phyloP scores from a whole-genome alignment of 92 coral and sea anemone genomes.

The Phenganax stokvisi region DNA sequence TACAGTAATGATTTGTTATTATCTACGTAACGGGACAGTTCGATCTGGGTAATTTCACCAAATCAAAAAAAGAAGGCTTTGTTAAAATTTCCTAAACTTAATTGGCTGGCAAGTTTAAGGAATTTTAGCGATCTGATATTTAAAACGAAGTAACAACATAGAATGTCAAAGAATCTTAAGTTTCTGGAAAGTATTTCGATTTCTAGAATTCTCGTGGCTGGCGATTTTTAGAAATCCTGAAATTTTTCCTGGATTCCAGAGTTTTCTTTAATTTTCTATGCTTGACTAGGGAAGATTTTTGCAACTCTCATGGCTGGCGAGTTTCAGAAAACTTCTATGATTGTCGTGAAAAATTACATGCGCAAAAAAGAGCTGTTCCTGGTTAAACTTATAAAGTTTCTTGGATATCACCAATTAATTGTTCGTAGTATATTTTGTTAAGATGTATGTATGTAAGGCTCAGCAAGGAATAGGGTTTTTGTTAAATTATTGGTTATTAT shows the following conservation, averaged over 20 bases:
- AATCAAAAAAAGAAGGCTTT: too few species aligned
- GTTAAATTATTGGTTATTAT: too few species aligned
- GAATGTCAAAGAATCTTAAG: not conserved
- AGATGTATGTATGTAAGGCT: too few species aligned
- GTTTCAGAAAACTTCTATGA: slow-evolving; percentile 7
- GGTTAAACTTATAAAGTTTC: not conserved
- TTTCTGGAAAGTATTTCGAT: not conserved
- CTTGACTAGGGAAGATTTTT: not conserved
- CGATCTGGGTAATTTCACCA: too few species aligned
- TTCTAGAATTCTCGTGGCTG: not conserved
- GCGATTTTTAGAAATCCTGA: not conserved
- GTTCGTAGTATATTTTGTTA: too few species aligned
- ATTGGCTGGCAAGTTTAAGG: too few species aligned
- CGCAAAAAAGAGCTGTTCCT: too few species aligned
- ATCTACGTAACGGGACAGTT: too few species aligned
- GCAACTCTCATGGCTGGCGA: slow-evolving; percentile 38
- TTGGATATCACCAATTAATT: not conserved
- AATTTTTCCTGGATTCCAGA: not conserved
- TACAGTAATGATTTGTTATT: not conserved
- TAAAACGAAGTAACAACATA: not conserved
- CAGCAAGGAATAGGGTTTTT: too few species aligned
- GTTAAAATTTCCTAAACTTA: too few species aligned
- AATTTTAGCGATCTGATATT: not conserved
- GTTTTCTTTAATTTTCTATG: not conserved
- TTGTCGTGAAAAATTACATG: not conserved